Evolutionary conservation across 2,888 invertebrate genomes (phyloP).

Genomic region (Stenotaenia linearis): DNA sequence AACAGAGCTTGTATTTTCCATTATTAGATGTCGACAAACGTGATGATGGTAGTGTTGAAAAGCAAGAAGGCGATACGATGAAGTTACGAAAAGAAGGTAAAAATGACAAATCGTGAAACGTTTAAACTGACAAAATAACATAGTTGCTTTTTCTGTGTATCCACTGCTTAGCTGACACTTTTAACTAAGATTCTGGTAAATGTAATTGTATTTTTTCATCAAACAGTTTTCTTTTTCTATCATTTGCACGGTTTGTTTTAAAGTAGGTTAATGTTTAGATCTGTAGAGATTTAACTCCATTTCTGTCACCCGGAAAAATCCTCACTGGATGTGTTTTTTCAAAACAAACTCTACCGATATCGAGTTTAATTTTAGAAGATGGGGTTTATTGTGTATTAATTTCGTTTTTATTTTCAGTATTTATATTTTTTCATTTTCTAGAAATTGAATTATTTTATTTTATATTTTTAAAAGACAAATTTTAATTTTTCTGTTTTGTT

Average conservation of each 20-base stretch:
- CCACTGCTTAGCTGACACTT: conserved; percentile 20
- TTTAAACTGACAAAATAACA: neutral
- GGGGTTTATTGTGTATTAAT: neutral
- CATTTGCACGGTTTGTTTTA: neutral
- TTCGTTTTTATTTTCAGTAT: neutral
- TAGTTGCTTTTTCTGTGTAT: conserved; percentile 13
- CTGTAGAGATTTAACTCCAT: neutral
- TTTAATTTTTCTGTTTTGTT: neutral
- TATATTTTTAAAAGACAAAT: neutral
- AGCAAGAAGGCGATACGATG: conserved; percentile 36
- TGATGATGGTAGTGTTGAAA: conserved; percentile 30
- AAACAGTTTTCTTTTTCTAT: neutral
- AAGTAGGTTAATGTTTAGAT: neutral
- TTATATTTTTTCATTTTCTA: neutral
- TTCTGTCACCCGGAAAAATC: neutral
- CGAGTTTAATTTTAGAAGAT: neutral
- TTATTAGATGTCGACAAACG: conserved; percentile 32
- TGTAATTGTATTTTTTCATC: neutral
- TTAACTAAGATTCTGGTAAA: neutral
- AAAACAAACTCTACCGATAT: neutral
- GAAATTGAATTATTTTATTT: neutral
- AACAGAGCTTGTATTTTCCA: neutral
- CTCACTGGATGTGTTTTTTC: neutral
- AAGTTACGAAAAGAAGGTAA: conserved; percentile 37
- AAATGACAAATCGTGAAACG: neutral